These are phyloP conservation scores for Pachydiplax longipennis DNA, from an alignment of 2,888 invertebrate species.

Conservation along the genomic window DNA sequence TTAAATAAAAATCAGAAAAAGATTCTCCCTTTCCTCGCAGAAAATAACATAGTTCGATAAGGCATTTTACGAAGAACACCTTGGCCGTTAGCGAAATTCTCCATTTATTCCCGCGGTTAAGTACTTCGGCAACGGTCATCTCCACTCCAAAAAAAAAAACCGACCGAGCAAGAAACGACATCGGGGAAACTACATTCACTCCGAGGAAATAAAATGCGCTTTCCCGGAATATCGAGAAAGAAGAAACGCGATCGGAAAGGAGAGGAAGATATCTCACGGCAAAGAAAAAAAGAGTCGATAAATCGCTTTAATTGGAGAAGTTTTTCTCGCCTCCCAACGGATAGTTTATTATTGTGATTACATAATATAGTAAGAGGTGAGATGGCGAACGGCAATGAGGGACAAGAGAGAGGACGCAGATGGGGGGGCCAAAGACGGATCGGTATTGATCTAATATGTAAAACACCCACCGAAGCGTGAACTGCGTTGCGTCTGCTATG, in stretches of 20 bases:
- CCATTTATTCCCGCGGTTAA: not conserved
- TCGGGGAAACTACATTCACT: not conserved
- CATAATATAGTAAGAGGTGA: not conserved
- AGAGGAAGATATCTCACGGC: not conserved
- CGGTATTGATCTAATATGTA: slow-evolving; percentile 45
- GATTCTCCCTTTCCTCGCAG: no score
- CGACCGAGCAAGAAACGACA: not conserved
- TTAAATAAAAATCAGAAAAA: no score
- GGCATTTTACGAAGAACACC: not conserved
- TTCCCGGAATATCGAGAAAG: not conserved
- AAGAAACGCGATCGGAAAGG: not conserved
- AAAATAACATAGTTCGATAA: not conserved
- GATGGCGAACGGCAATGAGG: not conserved
- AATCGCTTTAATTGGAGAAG: not conserved
- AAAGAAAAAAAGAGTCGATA: not conserved
- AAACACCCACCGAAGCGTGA: slow-evolving; percentile 43
- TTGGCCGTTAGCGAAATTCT: not conserved
- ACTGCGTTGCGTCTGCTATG: slow-evolving; percentile 42
- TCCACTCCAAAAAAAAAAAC: not conserved
- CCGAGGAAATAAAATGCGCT: not conserved
- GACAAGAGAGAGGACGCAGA: not conserved
- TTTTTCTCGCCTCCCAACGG: not conserved
- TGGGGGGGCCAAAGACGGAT: slow-evolving; percentile 17
- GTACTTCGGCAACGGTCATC: not conserved
- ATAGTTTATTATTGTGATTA: no score